phyloP scores from a whole-genome alignment of 2,113 vertebrate species.

The Hippopotamus amphibius region DNA sequence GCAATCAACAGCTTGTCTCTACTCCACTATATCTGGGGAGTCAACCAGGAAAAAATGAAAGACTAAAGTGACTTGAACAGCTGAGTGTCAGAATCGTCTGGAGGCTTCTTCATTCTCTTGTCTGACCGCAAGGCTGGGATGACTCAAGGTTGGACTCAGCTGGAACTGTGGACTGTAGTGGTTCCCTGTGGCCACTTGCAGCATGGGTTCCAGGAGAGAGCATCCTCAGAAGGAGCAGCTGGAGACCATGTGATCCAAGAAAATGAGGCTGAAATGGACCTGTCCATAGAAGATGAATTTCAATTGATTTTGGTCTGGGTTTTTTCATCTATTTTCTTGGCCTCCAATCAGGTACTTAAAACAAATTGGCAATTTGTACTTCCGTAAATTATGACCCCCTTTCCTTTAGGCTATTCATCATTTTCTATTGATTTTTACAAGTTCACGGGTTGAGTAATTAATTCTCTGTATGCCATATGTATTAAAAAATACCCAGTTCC shows the following conservation, averaged over 20 bases:
- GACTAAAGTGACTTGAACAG: not conserved
- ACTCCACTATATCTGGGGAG: not conserved
- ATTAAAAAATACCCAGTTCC: not conserved
- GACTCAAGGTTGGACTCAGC: not conserved
- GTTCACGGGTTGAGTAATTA: not conserved
- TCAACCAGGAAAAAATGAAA: not conserved
- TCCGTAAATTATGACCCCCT: not conserved
- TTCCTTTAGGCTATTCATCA: not conserved
- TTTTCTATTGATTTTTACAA: not conserved
- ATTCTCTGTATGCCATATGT: not conserved
- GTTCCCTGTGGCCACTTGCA: not conserved
- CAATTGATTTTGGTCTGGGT: not conserved
- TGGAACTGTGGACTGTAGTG: not conserved
- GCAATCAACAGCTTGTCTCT: not conserved
- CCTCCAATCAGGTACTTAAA: not conserved
- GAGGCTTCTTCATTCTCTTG: not conserved
- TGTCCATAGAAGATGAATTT: not conserved
- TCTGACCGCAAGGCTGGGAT: not conserved
- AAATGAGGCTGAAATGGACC: not conserved
- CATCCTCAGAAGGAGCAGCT: not conserved
- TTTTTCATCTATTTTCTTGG: not conserved
- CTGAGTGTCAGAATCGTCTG: not conserved
- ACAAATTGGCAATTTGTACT: not conserved
- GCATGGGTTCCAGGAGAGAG: not conserved
- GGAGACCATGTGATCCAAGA: not conserved